Evolutionary conservation across 2,888 invertebrate species (phyloP).

Genomic region (Erpobdella octoculata): DNA sequence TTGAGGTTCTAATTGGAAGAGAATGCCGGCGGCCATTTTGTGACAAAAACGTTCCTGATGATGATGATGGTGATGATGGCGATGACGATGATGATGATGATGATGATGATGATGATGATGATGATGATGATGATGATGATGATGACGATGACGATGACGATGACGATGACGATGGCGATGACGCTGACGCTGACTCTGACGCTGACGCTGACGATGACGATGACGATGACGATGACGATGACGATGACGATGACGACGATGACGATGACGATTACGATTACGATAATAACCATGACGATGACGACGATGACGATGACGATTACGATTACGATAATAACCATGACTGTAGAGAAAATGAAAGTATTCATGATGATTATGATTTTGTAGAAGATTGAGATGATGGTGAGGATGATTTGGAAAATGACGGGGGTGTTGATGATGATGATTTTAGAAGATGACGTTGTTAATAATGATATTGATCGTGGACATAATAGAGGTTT

Average conservation of each 20-base stretch:
- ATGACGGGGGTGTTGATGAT: slow-evolving; percentile 5
- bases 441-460: neutral
- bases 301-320: slow-evolving; percentile 16
- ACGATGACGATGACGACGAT: slow-evolving; percentile 24
- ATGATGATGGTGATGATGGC: too few species aligned
- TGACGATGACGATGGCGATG: slow-evolving; percentile 21
- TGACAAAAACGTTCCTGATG: too few species aligned
- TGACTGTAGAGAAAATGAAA: too few species aligned
- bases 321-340: slow-evolving; percentile 20
- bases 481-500: too few species aligned
- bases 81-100: slow-evolving; percentile 29
- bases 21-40: too few species aligned
- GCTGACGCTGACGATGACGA: neutral
- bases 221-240: slow-evolving; percentile 18
- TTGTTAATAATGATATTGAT: neutral
- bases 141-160: slow-evolving; percentile 26
- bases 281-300: neutral
- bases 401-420: neutral
- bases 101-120: slow-evolving; percentile 29
- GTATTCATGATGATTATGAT: neutral
- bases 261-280: neutral
- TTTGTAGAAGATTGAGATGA: neutral
- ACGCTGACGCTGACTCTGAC: neutral
- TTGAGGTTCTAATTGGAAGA: too few species aligned
- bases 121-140: slow-evolving; percentile 28